Conservation (phyloP, 2,888 invertebrate species). For the Therioaphis trifolii region DNA sequence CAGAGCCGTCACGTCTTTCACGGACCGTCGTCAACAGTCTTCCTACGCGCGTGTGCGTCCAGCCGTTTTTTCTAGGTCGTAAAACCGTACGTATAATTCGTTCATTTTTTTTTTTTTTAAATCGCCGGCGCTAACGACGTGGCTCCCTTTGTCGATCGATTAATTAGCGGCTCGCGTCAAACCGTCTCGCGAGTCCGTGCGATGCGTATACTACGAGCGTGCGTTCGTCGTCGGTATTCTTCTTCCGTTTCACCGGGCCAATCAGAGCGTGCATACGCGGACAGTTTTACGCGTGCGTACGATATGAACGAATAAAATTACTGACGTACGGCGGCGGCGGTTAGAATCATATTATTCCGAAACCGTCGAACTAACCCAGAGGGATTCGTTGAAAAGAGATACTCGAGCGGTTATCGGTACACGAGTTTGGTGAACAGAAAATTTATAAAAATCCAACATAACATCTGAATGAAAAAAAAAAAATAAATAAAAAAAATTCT, state of each 20-base stretch:
- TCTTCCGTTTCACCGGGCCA: neutral
- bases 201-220: too few species aligned
- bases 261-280: conserved; percentile 22
- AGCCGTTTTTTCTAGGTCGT: conserved; percentile 47
- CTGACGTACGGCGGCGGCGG: neutral
- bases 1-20: neutral
- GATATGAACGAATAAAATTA: neutral
- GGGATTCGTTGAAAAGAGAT: neutral
- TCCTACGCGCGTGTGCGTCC: conserved; percentile 19
- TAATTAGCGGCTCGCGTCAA: neutral
- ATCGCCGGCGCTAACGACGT: conserved; percentile 15
- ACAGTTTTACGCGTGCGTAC: neutral
- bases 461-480: conserved; percentile 9
- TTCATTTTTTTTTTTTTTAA: neutral
- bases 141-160: conserved; percentile 29
- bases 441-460: neutral
- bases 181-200: neutral
- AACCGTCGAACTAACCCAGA: conserved; percentile 1
- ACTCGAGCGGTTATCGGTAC: too few species aligned
- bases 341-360: neutral
- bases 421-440: neutral
- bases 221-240: too few species aligned
- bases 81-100: conserved; percentile 28
- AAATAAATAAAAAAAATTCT: conserved; percentile 2
- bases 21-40: conserved; percentile 33